A percentile compares a stretch with the other conserved stretches of the same genome.
Conservation (phyloP, 2,797 vertebrate species). For the Pristis pectinata region DNA sequence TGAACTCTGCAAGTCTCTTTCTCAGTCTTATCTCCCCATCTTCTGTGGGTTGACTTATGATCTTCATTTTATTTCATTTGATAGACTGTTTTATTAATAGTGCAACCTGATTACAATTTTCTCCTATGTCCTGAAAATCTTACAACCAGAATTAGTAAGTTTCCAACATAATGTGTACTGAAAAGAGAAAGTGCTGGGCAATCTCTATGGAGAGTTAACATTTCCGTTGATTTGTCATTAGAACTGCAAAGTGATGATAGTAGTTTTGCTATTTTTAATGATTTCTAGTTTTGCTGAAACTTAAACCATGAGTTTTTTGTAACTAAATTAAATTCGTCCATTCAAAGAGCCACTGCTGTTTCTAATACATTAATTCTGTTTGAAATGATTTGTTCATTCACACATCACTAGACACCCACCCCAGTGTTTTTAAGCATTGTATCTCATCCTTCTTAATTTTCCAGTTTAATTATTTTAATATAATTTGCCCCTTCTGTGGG, state of each 20-base stretch:
- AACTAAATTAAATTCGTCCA: background rate
- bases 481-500: background rate
- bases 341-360: background rate
- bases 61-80: background rate
- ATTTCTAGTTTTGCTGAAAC: background rate
- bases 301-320: background rate
- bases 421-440: background rate
- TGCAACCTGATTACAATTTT: background rate
- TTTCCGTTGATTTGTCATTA: background rate
- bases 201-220: background rate
- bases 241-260: background rate
- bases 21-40: background rate
- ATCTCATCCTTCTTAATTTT: background rate
- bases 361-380: background rate
- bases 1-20: constrained; percentile 2
- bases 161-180: background rate
- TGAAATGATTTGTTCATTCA: background rate
- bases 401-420: background rate
- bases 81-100: background rate
- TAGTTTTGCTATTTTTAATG: background rate
- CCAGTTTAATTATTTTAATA: background rate
- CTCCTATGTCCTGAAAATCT: background rate
- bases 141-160: background rate
- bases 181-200: background rate
- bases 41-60: background rate